Base-by-base conservation (phyloP, 2,113 vertebrate species). In the Scophthalmus maximus region DNA sequence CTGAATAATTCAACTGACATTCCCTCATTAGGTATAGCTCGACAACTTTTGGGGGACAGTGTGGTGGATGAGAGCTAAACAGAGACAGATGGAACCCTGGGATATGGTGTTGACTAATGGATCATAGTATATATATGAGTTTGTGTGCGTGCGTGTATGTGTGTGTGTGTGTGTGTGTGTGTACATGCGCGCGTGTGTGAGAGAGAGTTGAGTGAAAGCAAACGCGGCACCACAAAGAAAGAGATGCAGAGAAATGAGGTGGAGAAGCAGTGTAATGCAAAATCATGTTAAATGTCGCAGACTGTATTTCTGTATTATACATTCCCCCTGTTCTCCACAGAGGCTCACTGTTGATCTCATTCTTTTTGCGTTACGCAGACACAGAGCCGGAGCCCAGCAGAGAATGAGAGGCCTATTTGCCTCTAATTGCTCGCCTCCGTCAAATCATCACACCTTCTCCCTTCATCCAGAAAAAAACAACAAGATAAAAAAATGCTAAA, bases 41-140 rank as follows among this genome's bases (percentile, higher is more conserved):
- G 22, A 69, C 63, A 76, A 64, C 38, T 78, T 61, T n/a, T 78
- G 72, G 51, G 59, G 75, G 69, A 71, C 72, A 49, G 53, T 44
- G 57, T 51, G 52, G 77, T 73, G 63, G 73, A 76, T 67, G 66
- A 72, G 68, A 78, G 60, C 74, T 73, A 79, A 81, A 82, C 67
- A 76, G 70, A 71, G 42, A 86, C 83, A 86, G 83, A 88, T 82
- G 86, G 78, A 84, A 81, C 65, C 73, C 75, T 86, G 81, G 68
- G 81, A 84, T 73, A 79, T 29, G 23, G 61, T 74, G 56, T 79
- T 85, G 63, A 81, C 71, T 76, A 76, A 78, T 76, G 61, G 83
- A 83, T 78, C 67, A 88, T 83, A 85, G 86, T 58, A 32, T 40
- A 2, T 47, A 2, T 26, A 1, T 53, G 29, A 6, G 42, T 27